Percentiles rank a stretch among this genome's conserved stretches.
Evolutionary conservation across 2,113 vertebrate genomes (phyloP).

Genomic region (Aleadryas rufinucha): DNA sequence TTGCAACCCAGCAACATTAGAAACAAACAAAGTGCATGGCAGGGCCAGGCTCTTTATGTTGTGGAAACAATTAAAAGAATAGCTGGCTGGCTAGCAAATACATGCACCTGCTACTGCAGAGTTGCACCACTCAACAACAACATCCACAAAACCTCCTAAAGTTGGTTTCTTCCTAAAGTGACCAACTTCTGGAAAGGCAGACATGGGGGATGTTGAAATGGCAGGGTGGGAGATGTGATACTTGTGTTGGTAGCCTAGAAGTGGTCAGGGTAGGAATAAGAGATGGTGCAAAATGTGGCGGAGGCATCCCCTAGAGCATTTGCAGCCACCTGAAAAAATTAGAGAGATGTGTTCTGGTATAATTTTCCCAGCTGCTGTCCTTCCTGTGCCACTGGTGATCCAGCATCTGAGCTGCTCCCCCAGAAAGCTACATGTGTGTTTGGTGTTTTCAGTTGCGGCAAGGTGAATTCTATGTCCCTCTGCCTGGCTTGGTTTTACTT

Average conservation of each 20-base stretch:
- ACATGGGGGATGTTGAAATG: neutral
- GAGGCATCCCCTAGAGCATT: neutral
- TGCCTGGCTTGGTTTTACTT: neutral
- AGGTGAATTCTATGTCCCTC: neutral
- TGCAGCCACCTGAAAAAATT: neutral
- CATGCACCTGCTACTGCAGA: neutral
- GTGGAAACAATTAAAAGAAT: neutral
- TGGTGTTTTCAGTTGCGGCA: rapidly evolving
- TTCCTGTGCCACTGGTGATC: rapidly evolving
- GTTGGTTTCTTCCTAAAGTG: neutral
- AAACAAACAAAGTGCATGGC: neutral
- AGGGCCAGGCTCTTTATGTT: neutral
- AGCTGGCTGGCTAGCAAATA: neutral
- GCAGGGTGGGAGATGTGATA: neutral
- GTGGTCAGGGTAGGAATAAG: neutral
- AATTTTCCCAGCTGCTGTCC: neutral
- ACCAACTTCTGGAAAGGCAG: rapidly evolving
- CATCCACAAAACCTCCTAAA: neutral
- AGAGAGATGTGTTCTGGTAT: neutral
- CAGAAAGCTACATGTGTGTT: rapidly evolving
- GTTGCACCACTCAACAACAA: neutral
- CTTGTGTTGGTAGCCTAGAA: neutral
- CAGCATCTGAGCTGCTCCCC: neutral
- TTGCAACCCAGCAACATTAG: neutral
- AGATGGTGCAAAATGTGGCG: neutral